Evolutionary conservation across 2,797 vertebrate genomes (phyloP).

Genomic region (Potorous gilbertii): DNA sequence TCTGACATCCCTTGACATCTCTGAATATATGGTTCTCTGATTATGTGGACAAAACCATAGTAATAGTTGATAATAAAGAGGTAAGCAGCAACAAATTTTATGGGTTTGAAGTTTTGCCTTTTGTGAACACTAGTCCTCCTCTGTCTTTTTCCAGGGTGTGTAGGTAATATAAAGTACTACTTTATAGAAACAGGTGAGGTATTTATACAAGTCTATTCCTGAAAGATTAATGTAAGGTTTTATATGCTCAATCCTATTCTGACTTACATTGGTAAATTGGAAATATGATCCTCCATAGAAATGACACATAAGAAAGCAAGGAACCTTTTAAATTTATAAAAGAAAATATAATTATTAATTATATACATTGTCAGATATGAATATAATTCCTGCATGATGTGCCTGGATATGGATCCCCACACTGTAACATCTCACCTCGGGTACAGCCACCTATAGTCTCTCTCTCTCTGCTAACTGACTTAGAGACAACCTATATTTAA

Average conservation of each 20-base stretch:
- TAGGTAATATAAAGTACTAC: background rate
- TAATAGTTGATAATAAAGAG: background rate
- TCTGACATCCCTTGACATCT: background rate
- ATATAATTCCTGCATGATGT: background rate
- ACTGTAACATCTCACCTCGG: background rate
- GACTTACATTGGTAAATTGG: background rate
- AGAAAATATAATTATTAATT: background rate
- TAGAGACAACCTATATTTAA: background rate
- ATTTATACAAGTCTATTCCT: background rate
- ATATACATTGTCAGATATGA: background rate
- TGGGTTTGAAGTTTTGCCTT: background rate
- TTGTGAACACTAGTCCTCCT: background rate
- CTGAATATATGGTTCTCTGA: background rate
- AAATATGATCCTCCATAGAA: background rate
- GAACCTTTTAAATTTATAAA: background rate
- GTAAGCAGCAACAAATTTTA: background rate
- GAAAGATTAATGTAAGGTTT: background rate
- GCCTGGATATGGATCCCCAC: background rate
- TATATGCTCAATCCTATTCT: background rate
- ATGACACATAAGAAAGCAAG: background rate
- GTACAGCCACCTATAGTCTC: background rate
- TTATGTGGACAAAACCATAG: background rate
- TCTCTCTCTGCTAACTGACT: background rate
- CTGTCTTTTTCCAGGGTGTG: background rate
- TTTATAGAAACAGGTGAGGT: background rate